phyloP scores from a whole-genome alignment of 2,797 vertebrate genomes.

The Gambelia wislizenii region DNA sequence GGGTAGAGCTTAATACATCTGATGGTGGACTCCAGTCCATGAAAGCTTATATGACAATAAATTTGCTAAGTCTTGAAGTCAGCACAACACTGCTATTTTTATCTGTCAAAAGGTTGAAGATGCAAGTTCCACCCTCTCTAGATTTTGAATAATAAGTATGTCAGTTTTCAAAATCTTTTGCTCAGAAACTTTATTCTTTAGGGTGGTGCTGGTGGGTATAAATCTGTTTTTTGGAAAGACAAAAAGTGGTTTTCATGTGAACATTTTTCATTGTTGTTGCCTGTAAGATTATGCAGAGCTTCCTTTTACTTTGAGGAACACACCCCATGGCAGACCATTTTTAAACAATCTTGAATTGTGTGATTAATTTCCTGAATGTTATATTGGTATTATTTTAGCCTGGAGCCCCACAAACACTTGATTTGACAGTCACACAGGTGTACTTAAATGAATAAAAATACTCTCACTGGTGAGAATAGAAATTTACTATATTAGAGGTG shows the following conservation, averaged over 20 bases:
- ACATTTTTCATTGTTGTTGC: slow-evolving; percentile 62
- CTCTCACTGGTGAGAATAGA: no score
- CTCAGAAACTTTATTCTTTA: slow-evolving; percentile 46
- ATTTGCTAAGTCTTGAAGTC: neutral
- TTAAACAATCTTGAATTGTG: slow-evolving; percentile 41
- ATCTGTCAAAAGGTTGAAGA: neutral
- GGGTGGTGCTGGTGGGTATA: neutral
- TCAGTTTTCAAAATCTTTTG: slow-evolving; percentile 60
- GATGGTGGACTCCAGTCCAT: neutral
- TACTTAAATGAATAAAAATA: neutral
- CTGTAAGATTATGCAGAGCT: slow-evolving; percentile 55
- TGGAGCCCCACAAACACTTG: neutral
- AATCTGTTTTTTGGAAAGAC: slow-evolving; percentile 61
- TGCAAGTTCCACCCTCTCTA: neutral
- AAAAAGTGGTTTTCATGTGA: slow-evolving; percentile 60
- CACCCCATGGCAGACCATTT: slow-evolving; percentile 46
- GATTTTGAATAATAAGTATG: slow-evolving; percentile 32
- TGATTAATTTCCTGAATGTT: slow-evolving; percentile 56
- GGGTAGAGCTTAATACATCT: neutral
- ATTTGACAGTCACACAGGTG: neutral
- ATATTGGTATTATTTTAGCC: neutral
- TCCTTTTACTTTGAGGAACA: slow-evolving; percentile 46
- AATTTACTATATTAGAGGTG: neutral
- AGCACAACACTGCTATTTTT: neutral
- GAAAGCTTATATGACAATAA: no score